Evolutionary conservation across 2,113 vertebrate genomes (phyloP).

Genomic region (Sterrhoptilus dennistouni): DNA sequence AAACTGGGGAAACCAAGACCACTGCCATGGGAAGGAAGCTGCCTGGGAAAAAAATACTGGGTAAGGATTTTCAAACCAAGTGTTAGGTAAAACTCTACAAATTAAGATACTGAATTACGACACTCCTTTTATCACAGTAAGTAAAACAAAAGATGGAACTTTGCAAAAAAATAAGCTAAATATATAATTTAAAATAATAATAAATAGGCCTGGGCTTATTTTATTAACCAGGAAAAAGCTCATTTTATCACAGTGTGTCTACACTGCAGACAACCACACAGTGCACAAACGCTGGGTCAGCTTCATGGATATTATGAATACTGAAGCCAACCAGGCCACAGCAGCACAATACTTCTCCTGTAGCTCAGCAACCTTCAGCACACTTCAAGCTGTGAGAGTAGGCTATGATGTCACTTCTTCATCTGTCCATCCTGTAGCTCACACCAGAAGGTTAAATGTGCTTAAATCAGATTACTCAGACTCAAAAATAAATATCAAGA

Average conservation of each 20-base stretch:
- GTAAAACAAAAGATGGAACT: background rate
- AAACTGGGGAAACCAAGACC: background rate
- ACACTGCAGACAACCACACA: background rate
- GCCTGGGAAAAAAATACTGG: background rate
- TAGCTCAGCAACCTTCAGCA: background rate
- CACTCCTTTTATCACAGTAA: background rate
- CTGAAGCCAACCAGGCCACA: background rate
- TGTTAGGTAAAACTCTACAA: background rate
- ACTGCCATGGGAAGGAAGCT: background rate
- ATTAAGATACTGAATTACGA: background rate
- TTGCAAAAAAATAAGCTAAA: background rate
- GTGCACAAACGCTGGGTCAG: background rate
- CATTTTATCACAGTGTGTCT: background rate
- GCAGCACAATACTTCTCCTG: background rate
- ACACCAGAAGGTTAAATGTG: background rate
- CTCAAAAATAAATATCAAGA: background rate
- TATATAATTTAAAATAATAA: background rate
- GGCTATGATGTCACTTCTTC: background rate
- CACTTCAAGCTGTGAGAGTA: background rate
- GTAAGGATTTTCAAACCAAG: background rate
- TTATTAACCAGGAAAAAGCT: background rate
- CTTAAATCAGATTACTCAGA: background rate
- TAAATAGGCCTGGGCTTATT: background rate
- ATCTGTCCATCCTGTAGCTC: background rate
- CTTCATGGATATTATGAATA: background rate